Conservation (phyloP, 2,113 vertebrate species). For the Triplophysa rosa region DNA sequence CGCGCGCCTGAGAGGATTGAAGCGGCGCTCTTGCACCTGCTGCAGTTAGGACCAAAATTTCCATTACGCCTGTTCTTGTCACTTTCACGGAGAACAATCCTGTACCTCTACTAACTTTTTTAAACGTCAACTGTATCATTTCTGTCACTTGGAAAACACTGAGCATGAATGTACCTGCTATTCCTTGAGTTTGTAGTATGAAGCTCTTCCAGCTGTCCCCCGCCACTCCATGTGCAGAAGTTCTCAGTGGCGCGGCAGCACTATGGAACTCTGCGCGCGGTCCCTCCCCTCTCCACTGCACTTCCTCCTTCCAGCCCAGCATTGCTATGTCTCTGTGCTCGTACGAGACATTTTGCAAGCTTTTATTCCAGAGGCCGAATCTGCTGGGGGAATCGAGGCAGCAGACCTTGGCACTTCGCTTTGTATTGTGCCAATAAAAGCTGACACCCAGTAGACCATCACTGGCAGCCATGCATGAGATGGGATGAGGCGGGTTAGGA, state of each 20-base stretch:
- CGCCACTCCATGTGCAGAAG: slow-evolving; percentile 85
- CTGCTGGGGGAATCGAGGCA: slow-evolving; percentile 69
- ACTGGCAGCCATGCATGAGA: slow-evolving; percentile 83
- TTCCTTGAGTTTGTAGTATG: slow-evolving; percentile 82
- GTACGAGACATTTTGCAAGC: slow-evolving; percentile 75
- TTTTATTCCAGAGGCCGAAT: slow-evolving; percentile 78
- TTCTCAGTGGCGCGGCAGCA: slow-evolving; percentile 78
- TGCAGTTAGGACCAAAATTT: slow-evolving; percentile 66
- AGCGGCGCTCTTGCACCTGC: slow-evolving; percentile 73
- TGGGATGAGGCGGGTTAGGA: slow-evolving; percentile 75
- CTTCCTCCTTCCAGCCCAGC: slow-evolving; percentile 91
- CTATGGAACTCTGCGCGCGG: slow-evolving; percentile 80
- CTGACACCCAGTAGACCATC: slow-evolving; percentile 79
- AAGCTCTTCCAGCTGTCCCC: slow-evolving; percentile 82
- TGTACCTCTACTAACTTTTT: neutral
- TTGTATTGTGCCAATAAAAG: slow-evolving; percentile 80
- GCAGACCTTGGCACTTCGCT: slow-evolving; percentile 73
- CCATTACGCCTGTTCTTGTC: slow-evolving; percentile 56
- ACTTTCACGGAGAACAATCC: neutral
- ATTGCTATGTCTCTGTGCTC: slow-evolving; percentile 76
- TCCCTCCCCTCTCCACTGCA: slow-evolving; percentile 86
- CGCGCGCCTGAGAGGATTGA: slow-evolving; percentile 61
- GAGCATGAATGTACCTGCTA: slow-evolving; percentile 80
- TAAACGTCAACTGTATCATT: neutral
- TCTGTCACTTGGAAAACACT: slow-evolving; percentile 15